Conservation (phyloP, 2,797 vertebrate genomes). For the Threskiornis aethiopicus region DNA sequence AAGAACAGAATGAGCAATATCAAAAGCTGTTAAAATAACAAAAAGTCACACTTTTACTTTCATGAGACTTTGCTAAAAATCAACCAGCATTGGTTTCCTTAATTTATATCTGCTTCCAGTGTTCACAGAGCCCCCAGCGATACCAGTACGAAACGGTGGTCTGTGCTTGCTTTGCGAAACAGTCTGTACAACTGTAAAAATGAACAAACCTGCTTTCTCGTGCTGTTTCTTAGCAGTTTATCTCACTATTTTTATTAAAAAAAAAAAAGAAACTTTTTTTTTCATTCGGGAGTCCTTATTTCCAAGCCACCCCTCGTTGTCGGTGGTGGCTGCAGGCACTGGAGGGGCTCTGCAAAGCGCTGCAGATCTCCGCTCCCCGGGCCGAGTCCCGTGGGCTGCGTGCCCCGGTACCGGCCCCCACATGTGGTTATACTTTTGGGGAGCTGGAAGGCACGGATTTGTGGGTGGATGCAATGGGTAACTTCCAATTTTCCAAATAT, state of each 20-base stretch:
- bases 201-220: neutral
- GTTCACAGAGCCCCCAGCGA: neutral
- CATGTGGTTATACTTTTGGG: neutral
- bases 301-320: neutral
- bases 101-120: neutral
- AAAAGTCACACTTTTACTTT: neutral
- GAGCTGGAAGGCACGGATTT: neutral
- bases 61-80: neutral
- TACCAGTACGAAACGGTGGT: neutral
- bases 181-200: neutral
- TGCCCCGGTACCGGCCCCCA: neutral
- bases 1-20: neutral
- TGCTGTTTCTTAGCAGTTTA: conserved; percentile 2
- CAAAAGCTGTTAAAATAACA: neutral
- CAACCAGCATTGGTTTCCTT: fast-evolving
- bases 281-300: neutral
- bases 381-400: fast-evolving
- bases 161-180: neutral
- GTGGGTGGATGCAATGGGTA: neutral
- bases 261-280: neutral
- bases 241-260: conserved; percentile 28
- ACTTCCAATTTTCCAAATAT: conserved; percentile 10
- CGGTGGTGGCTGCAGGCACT: fast-evolving
- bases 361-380: neutral
- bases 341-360: neutral